A percentile compares a stretch with the other conserved stretches of the same genome.
These are phyloP conservation scores for Spisula solida DNA, from an alignment of 2,888 invertebrate genomes.

Conservation along the genomic window DNA sequence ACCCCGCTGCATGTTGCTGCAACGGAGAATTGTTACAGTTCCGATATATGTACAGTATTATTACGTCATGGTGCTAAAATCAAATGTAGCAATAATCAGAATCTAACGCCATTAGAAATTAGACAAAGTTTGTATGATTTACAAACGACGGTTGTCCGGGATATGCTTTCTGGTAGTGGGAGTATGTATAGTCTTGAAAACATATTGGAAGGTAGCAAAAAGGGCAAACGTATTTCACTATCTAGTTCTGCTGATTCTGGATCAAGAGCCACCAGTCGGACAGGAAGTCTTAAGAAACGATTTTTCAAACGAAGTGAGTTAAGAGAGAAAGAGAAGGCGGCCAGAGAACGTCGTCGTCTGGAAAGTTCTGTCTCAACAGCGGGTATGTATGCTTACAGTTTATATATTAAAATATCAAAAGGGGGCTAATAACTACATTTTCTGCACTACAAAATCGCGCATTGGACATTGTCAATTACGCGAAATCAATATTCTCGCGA, in stretches of 20 bases:
- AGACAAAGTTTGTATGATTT: slow-evolving; percentile 88
- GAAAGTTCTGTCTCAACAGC: slow-evolving; percentile 61
- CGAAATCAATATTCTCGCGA: too few species aligned
- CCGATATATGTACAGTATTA: slow-evolving; percentile 89
- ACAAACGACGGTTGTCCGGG: slow-evolving; percentile 88
- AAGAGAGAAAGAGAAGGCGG: slow-evolving; percentile 58
- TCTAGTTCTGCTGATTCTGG: slow-evolving; percentile 67
- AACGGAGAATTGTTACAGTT: slow-evolving; percentile 89
- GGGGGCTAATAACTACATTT: too few species aligned
- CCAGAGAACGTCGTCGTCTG: slow-evolving; percentile 52
- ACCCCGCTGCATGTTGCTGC: slow-evolving; percentile 90
- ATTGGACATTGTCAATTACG: too few species aligned
- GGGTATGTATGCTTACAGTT: slow-evolving; percentile 42
- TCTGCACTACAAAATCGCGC: too few species aligned
- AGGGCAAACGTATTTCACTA: slow-evolving; percentile 62
- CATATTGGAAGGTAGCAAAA: slow-evolving; percentile 53
- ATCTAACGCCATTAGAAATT: slow-evolving; percentile 89
- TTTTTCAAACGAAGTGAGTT: slow-evolving; percentile 67
- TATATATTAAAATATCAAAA: too few species aligned
- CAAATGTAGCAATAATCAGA: slow-evolving; percentile 88
- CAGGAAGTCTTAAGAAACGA: slow-evolving; percentile 67
- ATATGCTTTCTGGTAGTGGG: slow-evolving; percentile 79
- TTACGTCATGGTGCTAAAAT: slow-evolving; percentile 89
- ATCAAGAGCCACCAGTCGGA: slow-evolving; percentile 68
- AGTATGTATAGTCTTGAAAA: slow-evolving; percentile 68